Evolutionary conservation across 2,888 invertebrate species (phyloP).

Genomic region (Fragum sueziense): DNA sequence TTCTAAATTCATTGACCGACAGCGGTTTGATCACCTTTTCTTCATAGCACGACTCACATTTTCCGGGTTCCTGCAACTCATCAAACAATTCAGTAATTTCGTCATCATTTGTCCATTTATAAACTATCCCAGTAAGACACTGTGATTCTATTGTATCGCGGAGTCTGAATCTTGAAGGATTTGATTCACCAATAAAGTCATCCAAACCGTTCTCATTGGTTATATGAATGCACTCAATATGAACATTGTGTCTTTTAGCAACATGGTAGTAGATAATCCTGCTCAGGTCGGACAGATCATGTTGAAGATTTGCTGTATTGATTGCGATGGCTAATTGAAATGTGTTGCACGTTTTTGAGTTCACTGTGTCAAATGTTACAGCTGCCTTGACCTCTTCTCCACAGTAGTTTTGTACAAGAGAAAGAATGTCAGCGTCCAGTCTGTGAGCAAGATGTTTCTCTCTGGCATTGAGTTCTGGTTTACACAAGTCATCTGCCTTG

Average conservation of each 20-base stretch:
- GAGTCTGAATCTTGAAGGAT: not conserved
- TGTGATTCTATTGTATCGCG: not conserved
- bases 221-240: not conserved
- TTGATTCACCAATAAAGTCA: not conserved
- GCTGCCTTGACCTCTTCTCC: not conserved
- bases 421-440: not conserved
- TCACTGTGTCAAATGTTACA: not conserved
- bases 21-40: slow-evolving; percentile 4
- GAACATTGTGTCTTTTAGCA: not conserved
- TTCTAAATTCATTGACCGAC: slow-evolving; percentile 5
- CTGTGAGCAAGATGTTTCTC: not conserved
- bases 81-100: not conserved
- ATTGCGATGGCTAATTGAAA: not conserved
- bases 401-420: not conserved
- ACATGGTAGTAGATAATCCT: not conserved
- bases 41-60: not conserved
- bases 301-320: not conserved
- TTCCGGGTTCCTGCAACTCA: not conserved
- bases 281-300: not conserved
- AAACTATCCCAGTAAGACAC: not conserved
- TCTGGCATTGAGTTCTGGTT: not conserved
- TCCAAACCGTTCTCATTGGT: not conserved
- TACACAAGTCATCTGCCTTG: not conserved
- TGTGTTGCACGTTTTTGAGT: not conserved
- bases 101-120: not conserved